Percentiles rank a stretch among this genome's conserved stretches.
These are phyloP conservation scores for Clupea harengus DNA, from an alignment of 2,113 vertebrate genomes.

Conservation along the genomic window DNA sequence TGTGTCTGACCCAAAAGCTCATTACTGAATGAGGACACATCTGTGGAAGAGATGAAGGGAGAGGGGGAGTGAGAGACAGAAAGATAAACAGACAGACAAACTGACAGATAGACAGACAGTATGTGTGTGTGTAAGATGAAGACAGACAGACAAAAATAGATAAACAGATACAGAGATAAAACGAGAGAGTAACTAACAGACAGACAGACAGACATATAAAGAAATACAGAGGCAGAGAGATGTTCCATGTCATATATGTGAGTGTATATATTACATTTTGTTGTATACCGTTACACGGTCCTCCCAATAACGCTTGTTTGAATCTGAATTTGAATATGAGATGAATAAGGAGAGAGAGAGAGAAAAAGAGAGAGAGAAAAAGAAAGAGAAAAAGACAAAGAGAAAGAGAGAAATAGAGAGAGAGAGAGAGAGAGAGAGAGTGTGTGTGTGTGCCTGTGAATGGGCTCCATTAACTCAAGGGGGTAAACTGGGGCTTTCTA, in stretches of 20 bases:
- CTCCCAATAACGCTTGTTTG: too few species aligned
- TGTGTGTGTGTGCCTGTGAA: too few species aligned
- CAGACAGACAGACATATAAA: too few species aligned
- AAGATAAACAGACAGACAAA: background rate
- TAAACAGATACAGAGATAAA: constrained; percentile 37
- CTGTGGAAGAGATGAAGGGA: background rate
- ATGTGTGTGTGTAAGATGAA: too few species aligned
- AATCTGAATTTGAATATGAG: too few species aligned
- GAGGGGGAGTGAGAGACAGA: background rate
- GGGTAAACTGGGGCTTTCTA: too few species aligned
- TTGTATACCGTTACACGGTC: too few species aligned
- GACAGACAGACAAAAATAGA: constrained; percentile 32
- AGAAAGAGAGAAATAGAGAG: constrained; percentile 22
- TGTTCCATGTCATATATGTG: too few species aligned
- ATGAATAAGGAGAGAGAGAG: background rate
- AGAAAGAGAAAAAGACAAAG: constrained; percentile 36
- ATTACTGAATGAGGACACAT: constrained; percentile 30
- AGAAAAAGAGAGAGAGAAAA: constrained; percentile 33
- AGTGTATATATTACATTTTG: too few species aligned
- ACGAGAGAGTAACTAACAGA: constrained; percentile 25
- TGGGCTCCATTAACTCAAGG: too few species aligned
- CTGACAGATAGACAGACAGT: constrained; percentile 22
- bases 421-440: too few species aligned
- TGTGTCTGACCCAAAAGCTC: constrained; percentile 16
- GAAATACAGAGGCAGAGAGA: too few species aligned